Evolutionary conservation across 2,888 invertebrate genomes (phyloP), one percentile per base, ranked within the genome.

Genomic region (Escarpia spicata): DNA sequence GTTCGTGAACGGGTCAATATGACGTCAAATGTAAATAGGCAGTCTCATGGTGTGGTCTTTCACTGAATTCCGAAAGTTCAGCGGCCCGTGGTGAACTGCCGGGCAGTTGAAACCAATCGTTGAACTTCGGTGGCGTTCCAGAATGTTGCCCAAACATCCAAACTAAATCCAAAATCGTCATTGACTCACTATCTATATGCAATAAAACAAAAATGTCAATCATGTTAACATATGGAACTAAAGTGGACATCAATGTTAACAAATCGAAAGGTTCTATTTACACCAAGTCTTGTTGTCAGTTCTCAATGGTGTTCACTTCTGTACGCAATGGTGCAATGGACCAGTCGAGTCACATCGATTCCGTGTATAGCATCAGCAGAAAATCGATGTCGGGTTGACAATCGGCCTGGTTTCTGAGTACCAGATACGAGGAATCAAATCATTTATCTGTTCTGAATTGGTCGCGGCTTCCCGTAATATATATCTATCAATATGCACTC

Each of bases 381-480:
- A 91, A 91, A 91, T 91, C 91, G 37, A 91, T 91, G 91, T 91
- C 31, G 91, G 91, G 91, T 91, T 1, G 91, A 31, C 26, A 26
- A 91, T 31, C 37, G 31, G 91, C n/a, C 91, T 26, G 91, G 26
- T 31, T 19, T 91, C 91, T 26, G 31, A 91, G n/a, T 31, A 91
- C 91, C 91, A 91, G 91, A 91, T 91, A 91, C 91, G 91, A 91
- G 26, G 91, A 91, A 91, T 91, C n/a, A 91, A 91, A 91, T 91
- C 91, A 31, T 31, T 31, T 91, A 91, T 91, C 91, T 37, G 91
- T 31, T 91, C 19, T 31, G 91, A 91, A 91, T 91, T 37, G n/a
- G 91, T 31, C 26, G n/a, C 31, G 91, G 91, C 91, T 91, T 91
- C 91, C 91, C 91, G 91, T 91, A 91, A 91, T 91, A 91, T 91